A percentile compares a stretch with the other conserved stretches of the same genome.
phyloP scores from a whole-genome alignment of 2,113 vertebrate genomes.

The Prietella phreatophila region DNA sequence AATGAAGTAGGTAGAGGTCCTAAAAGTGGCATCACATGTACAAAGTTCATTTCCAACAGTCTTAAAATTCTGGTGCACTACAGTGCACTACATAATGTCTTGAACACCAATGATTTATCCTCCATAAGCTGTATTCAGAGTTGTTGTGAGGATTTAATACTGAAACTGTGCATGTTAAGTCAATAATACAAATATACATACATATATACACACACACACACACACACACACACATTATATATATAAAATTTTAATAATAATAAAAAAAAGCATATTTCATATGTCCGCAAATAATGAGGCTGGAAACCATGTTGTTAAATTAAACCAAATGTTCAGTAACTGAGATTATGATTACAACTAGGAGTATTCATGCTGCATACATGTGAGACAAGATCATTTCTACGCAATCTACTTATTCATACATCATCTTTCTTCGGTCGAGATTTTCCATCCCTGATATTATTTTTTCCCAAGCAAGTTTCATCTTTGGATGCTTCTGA shows the following conservation, averaged over 20 bases:
- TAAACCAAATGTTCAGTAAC: not conserved
- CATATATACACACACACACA: too few species aligned
- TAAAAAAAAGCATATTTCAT: not conserved
- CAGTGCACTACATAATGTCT: not conserved
- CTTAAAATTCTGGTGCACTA: not conserved
- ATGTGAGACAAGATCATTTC: too few species aligned
- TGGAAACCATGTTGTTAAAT: not conserved
- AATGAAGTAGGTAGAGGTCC: not conserved
- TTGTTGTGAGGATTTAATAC: not conserved
- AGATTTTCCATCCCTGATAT: too few species aligned
- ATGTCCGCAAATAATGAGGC: not conserved
- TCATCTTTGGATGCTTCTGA: too few species aligned
- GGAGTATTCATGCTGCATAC: not conserved
- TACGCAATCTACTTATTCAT: too few species aligned
- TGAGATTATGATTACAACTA: not conserved
- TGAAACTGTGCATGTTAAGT: not conserved
- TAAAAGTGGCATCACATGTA: not conserved
- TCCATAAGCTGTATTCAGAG: not conserved
- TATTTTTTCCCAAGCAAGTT: too few species aligned
- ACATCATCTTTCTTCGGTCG: too few species aligned
- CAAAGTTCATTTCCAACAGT: not conserved
- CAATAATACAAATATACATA: too few species aligned
- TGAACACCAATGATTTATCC: not conserved
- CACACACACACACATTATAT: too few species aligned
- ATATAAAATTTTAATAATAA: not conserved